Evolutionary conservation across 2,113 vertebrate genomes (phyloP), one percentile per base, ranked within the genome.

Genomic region (Vanacampus margaritifer): DNA sequence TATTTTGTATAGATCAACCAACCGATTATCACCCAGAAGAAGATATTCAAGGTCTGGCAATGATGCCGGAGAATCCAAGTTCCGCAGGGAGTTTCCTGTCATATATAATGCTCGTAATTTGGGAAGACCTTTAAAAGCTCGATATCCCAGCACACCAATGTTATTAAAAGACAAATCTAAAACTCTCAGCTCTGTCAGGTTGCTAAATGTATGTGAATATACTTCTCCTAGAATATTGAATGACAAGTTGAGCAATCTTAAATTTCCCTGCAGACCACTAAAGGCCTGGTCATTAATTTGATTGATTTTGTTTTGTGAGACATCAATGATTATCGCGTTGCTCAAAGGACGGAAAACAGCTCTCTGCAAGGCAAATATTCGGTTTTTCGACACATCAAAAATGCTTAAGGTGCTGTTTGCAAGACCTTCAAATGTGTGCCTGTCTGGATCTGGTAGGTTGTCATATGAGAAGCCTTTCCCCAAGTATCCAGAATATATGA

Each of bases 91-190:
- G 10, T 98, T 98, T 60, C 94, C 94, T 1, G 64, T 83, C 64
- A 98, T 90, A 73, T 91, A 69, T 72, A 96, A 78, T 0, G 1
- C 21, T 35, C 72, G 7, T 58, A 98, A 77, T 0, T 74, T 79
- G 2, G 53, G 1, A 69, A 96, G 89, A 1, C 71, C 72, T 2
- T 3, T 66, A 86, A 98, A 96, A 1, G 94, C 84, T 0, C 76
- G 0, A 0, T n/a, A 0, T 54, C 56, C 74, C 72, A 97, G 87
- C 0, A 53, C 67, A 26, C 94, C 93, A 1, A 97, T 95, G 67
- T 96, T 93, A 79, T 98, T 98, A 68, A 91, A 61, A 26, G 93
- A 91, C 73, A 98, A 87, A 79, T 96, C 91, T 56, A 98, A 75
- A 12, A 64, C 14, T 0, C 1, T 13, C 0, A 97, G 65, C 0